Evolutionary conservation across 2,113 vertebrate genomes (phyloP).

Genomic region (Amphilophus citrinellus): DNA sequence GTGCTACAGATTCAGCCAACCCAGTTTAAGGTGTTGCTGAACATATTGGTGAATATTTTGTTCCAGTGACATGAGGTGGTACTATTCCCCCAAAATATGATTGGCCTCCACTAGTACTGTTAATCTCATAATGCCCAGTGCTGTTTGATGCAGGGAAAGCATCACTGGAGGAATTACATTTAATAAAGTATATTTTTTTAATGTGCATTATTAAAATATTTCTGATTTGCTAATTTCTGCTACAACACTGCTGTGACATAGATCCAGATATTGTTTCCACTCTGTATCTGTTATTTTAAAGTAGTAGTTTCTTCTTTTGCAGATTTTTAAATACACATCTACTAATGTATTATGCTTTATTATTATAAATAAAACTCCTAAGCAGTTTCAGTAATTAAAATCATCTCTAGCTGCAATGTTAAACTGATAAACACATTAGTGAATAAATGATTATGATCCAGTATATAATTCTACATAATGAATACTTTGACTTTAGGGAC

Average conservation of each 20-base stretch:
- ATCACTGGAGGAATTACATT: background rate
- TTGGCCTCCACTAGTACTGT: too few relatives aligned
- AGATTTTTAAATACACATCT: background rate
- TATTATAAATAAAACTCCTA: background rate
- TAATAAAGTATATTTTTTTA: background rate
- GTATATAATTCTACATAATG: background rate
- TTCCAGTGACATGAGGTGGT: too few relatives aligned
- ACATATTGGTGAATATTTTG: too few relatives aligned
- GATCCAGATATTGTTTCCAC: background rate
- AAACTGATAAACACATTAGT: background rate
- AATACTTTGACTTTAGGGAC: background rate
- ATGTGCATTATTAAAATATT: background rate
- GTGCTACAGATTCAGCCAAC: too few relatives aligned
- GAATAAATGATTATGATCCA: background rate
- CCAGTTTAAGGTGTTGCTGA: too few relatives aligned
- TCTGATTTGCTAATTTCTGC: background rate
- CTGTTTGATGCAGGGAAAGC: background rate
- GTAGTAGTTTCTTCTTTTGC: background rate
- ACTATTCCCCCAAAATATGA: too few relatives aligned
- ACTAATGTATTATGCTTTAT: background rate
- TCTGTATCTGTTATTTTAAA: background rate
- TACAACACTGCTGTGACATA: background rate
- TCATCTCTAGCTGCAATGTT: fast-evolving
- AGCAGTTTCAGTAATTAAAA: background rate
- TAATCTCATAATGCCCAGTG: too few relatives aligned